phyloP scores from a whole-genome alignment of 92 coral and sea anemone genomes.

The Metridium senile region DNA sequence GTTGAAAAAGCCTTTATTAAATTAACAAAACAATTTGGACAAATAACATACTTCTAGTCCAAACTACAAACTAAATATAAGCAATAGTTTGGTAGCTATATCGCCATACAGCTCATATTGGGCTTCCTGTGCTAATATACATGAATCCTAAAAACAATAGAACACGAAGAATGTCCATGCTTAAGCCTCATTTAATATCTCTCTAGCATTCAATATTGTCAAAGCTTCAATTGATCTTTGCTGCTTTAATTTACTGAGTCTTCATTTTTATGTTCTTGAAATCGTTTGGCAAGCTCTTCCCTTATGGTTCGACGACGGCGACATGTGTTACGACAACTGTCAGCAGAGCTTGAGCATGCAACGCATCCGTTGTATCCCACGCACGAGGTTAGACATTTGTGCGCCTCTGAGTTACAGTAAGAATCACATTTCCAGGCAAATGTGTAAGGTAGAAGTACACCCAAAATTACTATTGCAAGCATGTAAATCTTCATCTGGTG shows the following conservation, averaged over 20 bases:
- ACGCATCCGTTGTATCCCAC: constrained; percentile 14
- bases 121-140: too few relatives aligned
- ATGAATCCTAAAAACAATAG: too few relatives aligned
- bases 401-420: constrained; percentile 29
- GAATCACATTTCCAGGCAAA: constrained; percentile 23
- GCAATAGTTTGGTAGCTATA: too few relatives aligned
- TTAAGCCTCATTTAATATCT: too few relatives aligned
- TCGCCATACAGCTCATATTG: too few relatives aligned
- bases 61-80: background rate
- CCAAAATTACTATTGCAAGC: constrained; percentile 30
- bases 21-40: background rate
- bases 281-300: constrained; percentile 10
- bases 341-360: constrained; percentile 13
- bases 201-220: background rate
- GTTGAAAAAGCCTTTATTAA: background rate
- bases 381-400: constrained; percentile 24
- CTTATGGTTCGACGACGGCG: constrained; percentile 25
- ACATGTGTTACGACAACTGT: constrained; percentile 17
- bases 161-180: too few relatives aligned
- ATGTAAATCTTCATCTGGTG: constrained; percentile 35
- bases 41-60: background rate
- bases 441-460: constrained; percentile 29
- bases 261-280: background rate
- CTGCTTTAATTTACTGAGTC: background rate
- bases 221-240: background rate